These are phyloP conservation scores for Lophius piscatorius DNA, from an alignment of 2,113 vertebrate species.

Conservation along the genomic window DNA sequence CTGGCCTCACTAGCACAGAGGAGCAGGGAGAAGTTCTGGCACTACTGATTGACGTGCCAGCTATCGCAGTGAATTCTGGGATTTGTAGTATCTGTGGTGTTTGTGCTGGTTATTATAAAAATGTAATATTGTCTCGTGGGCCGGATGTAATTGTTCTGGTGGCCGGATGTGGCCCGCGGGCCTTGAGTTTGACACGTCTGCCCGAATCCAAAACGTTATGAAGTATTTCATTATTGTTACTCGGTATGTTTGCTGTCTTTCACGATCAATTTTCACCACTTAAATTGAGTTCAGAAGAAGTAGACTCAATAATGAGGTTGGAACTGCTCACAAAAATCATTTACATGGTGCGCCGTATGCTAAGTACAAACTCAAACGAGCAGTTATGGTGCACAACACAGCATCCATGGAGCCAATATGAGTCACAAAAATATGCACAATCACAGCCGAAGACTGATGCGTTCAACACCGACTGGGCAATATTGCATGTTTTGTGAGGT, in stretches of 20 bases:
- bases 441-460: conserved; percentile 11
- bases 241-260: conserved; percentile 37
- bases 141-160: too few relatives aligned
- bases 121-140: too few relatives aligned
- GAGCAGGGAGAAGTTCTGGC: too few relatives aligned
- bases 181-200: too few relatives aligned
- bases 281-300: conserved; percentile 34
- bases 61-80: too few relatives aligned
- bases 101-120: too few relatives aligned
- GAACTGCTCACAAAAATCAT: conserved; percentile 15
- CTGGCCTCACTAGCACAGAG: too few relatives aligned
- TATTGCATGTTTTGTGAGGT: conserved; percentile 16
- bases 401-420: background rate
- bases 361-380: background rate
- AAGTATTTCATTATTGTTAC: conserved; percentile 63
- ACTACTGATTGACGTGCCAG: too few relatives aligned
- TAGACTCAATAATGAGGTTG: conserved; percentile 14
- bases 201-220: too few relatives aligned
- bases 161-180: too few relatives aligned
- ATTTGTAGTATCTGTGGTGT: too few relatives aligned
- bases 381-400: background rate
- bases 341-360: background rate
- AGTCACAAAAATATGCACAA: background rate
- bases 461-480: too few relatives aligned
- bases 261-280: conserved; percentile 56